These are phyloP conservation scores for Dendrocincla fuliginosa DNA, from an alignment of 2,797 vertebrate species.

Conservation along the genomic window DNA sequence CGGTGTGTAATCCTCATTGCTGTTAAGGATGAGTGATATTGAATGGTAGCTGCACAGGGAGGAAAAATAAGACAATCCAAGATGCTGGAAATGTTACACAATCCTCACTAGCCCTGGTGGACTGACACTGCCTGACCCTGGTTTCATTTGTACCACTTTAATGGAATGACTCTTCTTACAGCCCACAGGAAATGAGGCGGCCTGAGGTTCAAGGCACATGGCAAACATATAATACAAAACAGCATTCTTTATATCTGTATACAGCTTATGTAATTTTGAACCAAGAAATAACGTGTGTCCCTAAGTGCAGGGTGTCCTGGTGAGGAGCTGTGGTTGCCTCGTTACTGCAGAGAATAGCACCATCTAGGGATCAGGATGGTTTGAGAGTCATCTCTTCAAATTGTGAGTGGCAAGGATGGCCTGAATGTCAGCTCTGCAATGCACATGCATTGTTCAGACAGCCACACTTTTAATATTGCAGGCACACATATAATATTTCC, in stretches of 20 bases:
- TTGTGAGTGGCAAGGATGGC: neutral
- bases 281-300: neutral
- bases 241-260: neutral
- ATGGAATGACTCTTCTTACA: neutral
- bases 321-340: neutral
- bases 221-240: neutral
- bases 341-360: constrained; percentile 22
- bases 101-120: neutral
- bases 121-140: neutral
- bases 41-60: neutral
- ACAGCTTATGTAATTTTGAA: neutral
- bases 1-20: neutral
- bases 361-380: constrained; percentile 49
- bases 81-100: neutral
- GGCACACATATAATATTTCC: fast-evolving
- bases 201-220: neutral
- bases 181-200: neutral
- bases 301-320: fast-evolving
- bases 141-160: neutral
- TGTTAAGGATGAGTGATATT: neutral
- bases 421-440: neutral
- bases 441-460: fast-evolving
- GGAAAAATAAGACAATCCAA: neutral
- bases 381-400: neutral
- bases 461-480: neutral